phyloP scores from a whole-genome alignment of 2,113 vertebrate genomes.

The Serilophus lunatus region DNA sequence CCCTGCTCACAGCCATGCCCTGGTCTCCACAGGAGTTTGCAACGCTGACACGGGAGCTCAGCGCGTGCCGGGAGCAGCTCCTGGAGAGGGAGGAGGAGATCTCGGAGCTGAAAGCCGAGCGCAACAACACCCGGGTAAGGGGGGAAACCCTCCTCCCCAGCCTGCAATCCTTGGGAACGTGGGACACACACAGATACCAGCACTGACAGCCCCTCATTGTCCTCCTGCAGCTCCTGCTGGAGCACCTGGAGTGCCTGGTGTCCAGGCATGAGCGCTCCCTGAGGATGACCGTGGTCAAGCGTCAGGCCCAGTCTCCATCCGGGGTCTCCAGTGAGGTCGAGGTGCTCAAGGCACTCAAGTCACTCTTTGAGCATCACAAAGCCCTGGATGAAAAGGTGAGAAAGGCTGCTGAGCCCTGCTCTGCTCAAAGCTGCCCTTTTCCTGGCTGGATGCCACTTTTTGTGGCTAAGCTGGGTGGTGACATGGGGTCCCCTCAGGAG shows the following conservation, averaged over 20 bases:
- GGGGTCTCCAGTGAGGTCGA: slow-evolving; percentile 98
- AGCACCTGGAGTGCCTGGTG: slow-evolving; percentile 97
- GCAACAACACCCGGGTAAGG: slow-evolving; percentile 93
- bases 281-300: slow-evolving; percentile 97
- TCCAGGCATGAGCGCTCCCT: slow-evolving; percentile 93
- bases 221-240: slow-evolving; percentile 84
- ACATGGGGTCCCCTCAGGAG: background rate
- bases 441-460: background rate
- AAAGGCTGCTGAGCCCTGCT: background rate
- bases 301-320: slow-evolving; percentile 90
- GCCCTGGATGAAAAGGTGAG: slow-evolving; percentile 95
- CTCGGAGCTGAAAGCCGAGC: slow-evolving; percentile 94
- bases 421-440: background rate
- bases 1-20: background rate
- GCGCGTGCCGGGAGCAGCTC: slow-evolving; percentile 92
- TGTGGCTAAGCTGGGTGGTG: background rate
- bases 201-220: background rate
- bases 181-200: accelerated
- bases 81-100: slow-evolving; percentile 97
- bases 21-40: slow-evolving; percentile 86
- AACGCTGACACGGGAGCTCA: slow-evolving; percentile 94
- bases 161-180: background rate
- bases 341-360: slow-evolving; percentile 96
- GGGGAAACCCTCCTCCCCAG: background rate
- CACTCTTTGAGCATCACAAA: slow-evolving; percentile 96